phyloP scores from a whole-genome alignment of 1,140 invertebrate genomes.

The Drosophila nasuta region DNA sequence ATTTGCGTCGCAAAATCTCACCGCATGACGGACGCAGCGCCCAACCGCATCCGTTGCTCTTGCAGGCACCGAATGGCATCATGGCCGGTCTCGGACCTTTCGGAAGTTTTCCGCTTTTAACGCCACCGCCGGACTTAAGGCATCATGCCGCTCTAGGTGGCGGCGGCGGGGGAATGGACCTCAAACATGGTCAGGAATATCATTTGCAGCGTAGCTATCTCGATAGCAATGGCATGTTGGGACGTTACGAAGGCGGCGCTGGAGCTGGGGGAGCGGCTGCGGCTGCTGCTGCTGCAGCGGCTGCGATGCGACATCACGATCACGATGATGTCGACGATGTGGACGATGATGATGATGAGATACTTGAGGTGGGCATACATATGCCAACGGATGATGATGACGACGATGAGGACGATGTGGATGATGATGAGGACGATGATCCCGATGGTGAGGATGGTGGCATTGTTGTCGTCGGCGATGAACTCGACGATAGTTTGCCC shows the following conservation, averaged over 20 bases:
- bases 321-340: constrained; percentile 84
- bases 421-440: constrained; percentile 85
- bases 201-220: constrained; percentile 76
- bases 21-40: constrained; percentile 96
- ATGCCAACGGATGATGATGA: constrained; percentile 74
- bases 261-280: constrained; percentile 8
- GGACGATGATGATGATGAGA: constrained; percentile 55
- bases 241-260: constrained; percentile 65
- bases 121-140: constrained; percentile 90
- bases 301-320: constrained; percentile 47
- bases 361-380: constrained; percentile 85
- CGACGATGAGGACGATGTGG: constrained; percentile 81
- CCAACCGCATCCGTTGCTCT: constrained; percentile 92
- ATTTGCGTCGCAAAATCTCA: constrained; percentile 95
- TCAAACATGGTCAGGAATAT: constrained; percentile 84
- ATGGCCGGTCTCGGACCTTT: constrained; percentile 89
- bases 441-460: constrained; percentile 87
- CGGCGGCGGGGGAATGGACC: constrained; percentile 86
- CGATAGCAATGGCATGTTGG: constrained; percentile 84
- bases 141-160: constrained; percentile 85
- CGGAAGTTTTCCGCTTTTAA: constrained; percentile 90
- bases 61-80: constrained; percentile 89
- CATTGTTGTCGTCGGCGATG: constrained; percentile 85
- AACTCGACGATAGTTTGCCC: constrained; percentile 70
- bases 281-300: constrained; percentile 34